phyloP scores from a whole-genome alignment of 2,113 vertebrate genomes.

The Nannobrachium achirus region DNA sequence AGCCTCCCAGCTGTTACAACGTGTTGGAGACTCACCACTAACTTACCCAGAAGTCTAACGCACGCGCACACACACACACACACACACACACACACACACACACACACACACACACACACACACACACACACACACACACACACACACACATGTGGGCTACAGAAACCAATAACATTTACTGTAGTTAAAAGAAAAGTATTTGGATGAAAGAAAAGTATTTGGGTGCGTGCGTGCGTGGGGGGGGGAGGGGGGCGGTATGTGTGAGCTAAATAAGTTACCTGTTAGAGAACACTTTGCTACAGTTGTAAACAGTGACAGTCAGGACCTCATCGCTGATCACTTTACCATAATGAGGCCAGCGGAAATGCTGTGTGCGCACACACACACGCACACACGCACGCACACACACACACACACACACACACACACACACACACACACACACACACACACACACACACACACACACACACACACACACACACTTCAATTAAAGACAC shows the following conservation, averaged over 20 bases:
- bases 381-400: constrained; percentile 4
- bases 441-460: background rate
- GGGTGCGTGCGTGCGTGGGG: constrained; percentile 7
- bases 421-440: constrained; percentile 1
- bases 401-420: constrained; percentile 16
- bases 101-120: background rate
- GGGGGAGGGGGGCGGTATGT: too few species aligned
- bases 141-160: too few species aligned
- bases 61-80: background rate
- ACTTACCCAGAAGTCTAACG: constrained; percentile 84
- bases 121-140: background rate
- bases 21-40: constrained; percentile 90
- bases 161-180: too few species aligned
- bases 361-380: constrained; percentile 80
- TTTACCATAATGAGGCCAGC: constrained; percentile 91
- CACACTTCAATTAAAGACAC: too few species aligned
- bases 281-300: constrained; percentile 90
- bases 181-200: too few species aligned
- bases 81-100: constrained; percentile 22
- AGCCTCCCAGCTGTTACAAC: constrained; percentile 83
- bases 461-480: too few species aligned
- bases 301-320: constrained; percentile 87
- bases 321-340: constrained; percentile 80
- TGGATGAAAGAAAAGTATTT: too few species aligned
- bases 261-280: constrained; percentile 79